These are phyloP conservation scores for Procambarus virginalis DNA, from an alignment of 1,140 invertebrate genomes.

Conservation along the genomic window DNA sequence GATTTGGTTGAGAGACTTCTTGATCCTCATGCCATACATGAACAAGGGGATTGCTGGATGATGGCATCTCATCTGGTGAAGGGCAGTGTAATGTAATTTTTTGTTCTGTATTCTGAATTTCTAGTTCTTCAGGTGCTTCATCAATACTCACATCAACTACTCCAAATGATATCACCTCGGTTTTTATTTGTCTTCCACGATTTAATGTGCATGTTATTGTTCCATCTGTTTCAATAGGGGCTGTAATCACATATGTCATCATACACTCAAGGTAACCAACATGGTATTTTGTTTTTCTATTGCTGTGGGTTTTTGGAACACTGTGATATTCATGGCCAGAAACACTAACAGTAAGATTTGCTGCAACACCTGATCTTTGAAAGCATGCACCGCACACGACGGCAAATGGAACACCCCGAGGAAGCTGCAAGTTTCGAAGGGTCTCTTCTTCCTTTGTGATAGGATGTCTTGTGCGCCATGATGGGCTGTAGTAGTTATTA, in stretches of 20 bases:
- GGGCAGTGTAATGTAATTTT: slow-evolving; percentile 9
- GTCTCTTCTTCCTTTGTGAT: slow-evolving; percentile 13
- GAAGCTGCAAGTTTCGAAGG: slow-evolving; percentile 7
- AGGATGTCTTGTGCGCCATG: slow-evolving; percentile 19
- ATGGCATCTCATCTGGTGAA: neutral
- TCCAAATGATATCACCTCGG: slow-evolving; percentile 1
- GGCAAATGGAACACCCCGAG: slow-evolving; percentile 24
- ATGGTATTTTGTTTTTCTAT: neutral
- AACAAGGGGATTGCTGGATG: slow-evolving; percentile 3
- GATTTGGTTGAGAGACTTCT: neutral
- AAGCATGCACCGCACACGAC: slow-evolving; percentile 32
- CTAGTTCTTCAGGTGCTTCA: neutral
- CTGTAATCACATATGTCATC: slow-evolving; percentile 29
- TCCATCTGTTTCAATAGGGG: slow-evolving; percentile 15
- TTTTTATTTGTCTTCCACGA: neutral
- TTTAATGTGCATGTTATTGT: slow-evolving; percentile 27
- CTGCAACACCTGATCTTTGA: neutral
- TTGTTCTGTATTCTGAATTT: neutral
- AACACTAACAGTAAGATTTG: slow-evolving; percentile 18
- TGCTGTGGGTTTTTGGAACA: slow-evolving; percentile 14
- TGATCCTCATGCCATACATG: slow-evolving; percentile 22
- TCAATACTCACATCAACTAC: slow-evolving; percentile 12
- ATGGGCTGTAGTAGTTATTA: slow-evolving; percentile 11
- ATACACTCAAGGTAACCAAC: slow-evolving; percentile 1
- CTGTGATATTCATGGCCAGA: slow-evolving; percentile 10